These are phyloP conservation scores for Psilanteris sp. DNA, from an alignment of 1,140 invertebrate genomes.

Conservation along the genomic window DNA sequence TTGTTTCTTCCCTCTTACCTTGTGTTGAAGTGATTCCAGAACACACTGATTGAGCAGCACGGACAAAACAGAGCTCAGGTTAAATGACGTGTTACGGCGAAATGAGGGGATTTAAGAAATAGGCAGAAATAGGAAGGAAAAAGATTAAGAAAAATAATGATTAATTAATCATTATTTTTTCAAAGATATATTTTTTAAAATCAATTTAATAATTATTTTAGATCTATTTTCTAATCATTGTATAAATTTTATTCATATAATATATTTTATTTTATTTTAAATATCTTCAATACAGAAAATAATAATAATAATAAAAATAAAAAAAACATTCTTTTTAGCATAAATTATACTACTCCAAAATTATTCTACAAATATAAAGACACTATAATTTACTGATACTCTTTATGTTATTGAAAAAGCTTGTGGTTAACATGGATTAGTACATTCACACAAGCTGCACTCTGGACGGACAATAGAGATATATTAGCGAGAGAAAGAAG, in stretches of 20 bases:
- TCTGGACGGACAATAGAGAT: constrained; percentile 72
- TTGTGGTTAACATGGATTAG: constrained; percentile 71
- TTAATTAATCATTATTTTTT: constrained; percentile 40
- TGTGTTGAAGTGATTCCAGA: constrained; percentile 98
- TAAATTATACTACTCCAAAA: too few species aligned
- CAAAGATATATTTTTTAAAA: constrained; percentile 22
- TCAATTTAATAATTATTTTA: too few species aligned
- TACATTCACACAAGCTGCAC: constrained; percentile 76
- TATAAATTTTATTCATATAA: too few species aligned
- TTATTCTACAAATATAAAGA: too few species aligned
- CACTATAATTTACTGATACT: background rate
- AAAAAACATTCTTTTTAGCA: too few species aligned
- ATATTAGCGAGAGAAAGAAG: constrained; percentile 69
- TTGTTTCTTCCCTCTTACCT: constrained; percentile 87
- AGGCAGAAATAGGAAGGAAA: constrained; percentile 71
- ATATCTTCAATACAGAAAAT: too few species aligned
- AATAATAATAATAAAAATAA: too few species aligned
- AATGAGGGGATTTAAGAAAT: constrained; percentile 67
- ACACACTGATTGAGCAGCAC: constrained; percentile 91
- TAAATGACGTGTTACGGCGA: constrained; percentile 77
- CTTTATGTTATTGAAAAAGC: constrained; percentile 65
- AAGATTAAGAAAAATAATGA: constrained; percentile 46
- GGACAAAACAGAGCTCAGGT: constrained; percentile 82
- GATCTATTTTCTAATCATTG: too few species aligned
- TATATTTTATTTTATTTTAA: too few species aligned